phyloP scores from a whole-genome alignment of 2,113 vertebrate species.

The Campylorhamphus procurvoides region DNA sequence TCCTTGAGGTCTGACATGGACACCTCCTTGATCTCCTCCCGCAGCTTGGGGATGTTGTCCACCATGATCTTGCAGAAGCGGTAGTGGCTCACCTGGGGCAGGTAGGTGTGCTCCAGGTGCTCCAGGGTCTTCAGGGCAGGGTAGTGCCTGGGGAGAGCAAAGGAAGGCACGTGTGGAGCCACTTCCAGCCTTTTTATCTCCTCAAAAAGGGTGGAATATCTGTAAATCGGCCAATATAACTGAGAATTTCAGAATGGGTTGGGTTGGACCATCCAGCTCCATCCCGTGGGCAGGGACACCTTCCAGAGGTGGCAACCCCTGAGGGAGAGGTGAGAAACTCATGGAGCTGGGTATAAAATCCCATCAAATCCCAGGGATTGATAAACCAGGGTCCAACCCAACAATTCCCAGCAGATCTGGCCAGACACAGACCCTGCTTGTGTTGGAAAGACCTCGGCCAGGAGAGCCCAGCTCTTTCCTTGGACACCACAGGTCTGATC shows the following conservation, averaged over 20 bases:
- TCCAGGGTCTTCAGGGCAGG: conserved; percentile 93
- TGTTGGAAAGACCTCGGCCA: neutral
- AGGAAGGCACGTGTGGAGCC: too few relatives aligned
- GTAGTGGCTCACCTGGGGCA: conserved; percentile 91
- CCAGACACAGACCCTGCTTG: too few relatives aligned
- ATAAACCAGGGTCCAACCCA: fast-evolving
- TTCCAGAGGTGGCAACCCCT: neutral
- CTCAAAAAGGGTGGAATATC: too few relatives aligned
- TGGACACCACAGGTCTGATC: neutral
- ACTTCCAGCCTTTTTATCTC: too few relatives aligned
- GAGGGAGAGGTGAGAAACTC: neutral
- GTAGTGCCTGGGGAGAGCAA: conserved; percentile 84
- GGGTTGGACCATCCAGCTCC: neutral
- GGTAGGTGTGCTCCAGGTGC: conserved; percentile 88
- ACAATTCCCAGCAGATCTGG: neutral
- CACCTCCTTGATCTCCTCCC: conserved; percentile 89
- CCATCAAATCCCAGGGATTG: fast-evolving
- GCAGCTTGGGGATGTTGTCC: conserved; percentile 89
- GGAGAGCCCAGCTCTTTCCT: neutral
- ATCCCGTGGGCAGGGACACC: too few relatives aligned
- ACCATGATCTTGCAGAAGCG: conserved; percentile 95
- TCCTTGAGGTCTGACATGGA: conserved; percentile 97
- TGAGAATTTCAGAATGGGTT: too few relatives aligned
- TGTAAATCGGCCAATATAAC: too few relatives aligned
- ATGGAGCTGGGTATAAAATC: neutral